Conservation (phyloP, 2,113 vertebrate genomes). For the Puffinus mauretanicus region DNA sequence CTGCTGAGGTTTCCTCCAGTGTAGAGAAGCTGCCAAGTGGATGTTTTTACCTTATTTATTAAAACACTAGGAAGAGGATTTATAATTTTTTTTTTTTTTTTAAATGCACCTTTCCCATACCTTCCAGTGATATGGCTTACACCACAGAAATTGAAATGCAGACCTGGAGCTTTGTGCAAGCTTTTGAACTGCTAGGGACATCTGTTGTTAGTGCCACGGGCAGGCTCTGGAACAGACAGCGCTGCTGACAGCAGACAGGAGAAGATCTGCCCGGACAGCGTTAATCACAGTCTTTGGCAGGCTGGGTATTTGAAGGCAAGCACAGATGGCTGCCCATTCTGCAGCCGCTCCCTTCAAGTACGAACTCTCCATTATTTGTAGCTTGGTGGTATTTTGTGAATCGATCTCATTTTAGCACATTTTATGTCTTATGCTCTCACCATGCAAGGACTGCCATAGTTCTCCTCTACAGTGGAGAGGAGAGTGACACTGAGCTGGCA, state of each 20-base stretch:
- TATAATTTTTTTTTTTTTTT: neutral
- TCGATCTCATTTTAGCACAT: neutral
- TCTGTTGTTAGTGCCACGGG: constrained; percentile 4
- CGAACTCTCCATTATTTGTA: neutral
- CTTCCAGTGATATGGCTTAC: neutral
- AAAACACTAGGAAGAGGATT: neutral
- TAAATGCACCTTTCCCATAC: neutral
- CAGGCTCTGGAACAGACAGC: constrained; percentile 16
- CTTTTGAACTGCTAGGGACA: neutral
- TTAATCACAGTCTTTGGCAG: constrained; percentile 30
- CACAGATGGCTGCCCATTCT: constrained; percentile 25
- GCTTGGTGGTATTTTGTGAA: neutral
- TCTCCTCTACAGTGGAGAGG: neutral
- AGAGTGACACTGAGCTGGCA: neutral
- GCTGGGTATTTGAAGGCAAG: neutral
- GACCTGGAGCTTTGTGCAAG: neutral
- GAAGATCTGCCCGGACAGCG: neutral
- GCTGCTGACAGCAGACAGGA: constrained; percentile 42
- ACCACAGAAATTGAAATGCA: neutral
- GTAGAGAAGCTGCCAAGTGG: neutral
- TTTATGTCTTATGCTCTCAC: neutral
- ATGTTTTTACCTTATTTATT: neutral
- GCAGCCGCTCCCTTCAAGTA: neutral
- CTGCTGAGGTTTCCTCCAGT: neutral
- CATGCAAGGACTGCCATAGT: neutral